Evolutionary conservation across 2,797 vertebrate species (phyloP).

Genomic region (Crypturellus tataupa): DNA sequence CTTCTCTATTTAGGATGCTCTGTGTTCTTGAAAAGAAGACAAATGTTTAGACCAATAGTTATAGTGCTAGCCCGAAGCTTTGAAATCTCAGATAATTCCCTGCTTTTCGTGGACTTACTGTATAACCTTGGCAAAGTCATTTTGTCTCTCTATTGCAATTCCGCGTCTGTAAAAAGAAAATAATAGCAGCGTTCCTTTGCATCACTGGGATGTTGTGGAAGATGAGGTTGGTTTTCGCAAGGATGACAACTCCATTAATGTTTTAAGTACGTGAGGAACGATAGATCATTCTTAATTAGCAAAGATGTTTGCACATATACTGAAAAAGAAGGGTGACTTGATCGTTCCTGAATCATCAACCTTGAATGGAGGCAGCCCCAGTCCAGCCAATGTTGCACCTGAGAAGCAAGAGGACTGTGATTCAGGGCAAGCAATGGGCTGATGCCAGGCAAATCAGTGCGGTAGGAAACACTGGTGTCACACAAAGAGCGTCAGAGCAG

Average conservation of each 20-base stretch:
- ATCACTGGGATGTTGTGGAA: neutral
- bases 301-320: neutral
- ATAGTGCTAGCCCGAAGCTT: neutral
- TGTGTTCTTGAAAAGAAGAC: constrained; percentile 11
- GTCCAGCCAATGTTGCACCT: neutral
- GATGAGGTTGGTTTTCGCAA: neutral
- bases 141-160: neutral
- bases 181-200: neutral
- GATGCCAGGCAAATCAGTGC: neutral
- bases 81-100: neutral
- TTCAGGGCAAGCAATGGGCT: neutral
- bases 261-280: neutral
- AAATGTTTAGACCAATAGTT: neutral
- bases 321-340: neutral
- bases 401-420: neutral
- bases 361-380: neutral
- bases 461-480: constrained; percentile 11
- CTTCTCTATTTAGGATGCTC: neutral
- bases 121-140: neutral
- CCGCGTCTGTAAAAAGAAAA: neutral
- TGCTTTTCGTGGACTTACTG: neutral
- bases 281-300: neutral
- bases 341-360: neutral
- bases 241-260: neutral
- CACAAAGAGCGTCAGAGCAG: neutral